Conservation (phyloP, 2,888 invertebrate species). For the Leptinotarsa peninsularis region DNA sequence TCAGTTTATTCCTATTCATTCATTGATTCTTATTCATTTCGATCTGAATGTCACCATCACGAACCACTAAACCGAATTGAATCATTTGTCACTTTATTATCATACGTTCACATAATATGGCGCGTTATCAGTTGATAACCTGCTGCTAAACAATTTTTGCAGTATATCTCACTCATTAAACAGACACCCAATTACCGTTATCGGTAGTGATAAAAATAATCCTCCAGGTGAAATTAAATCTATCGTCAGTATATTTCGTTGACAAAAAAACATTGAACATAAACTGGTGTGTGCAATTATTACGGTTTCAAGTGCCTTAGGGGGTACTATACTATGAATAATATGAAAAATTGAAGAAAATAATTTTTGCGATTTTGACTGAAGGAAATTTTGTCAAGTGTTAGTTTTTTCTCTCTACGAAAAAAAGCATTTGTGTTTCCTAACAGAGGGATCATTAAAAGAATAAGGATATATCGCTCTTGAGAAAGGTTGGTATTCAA, state of each 20-base stretch:
- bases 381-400: no score
- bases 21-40: no score
- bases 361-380: no score
- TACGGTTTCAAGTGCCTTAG: background rate
- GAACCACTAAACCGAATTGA: background rate
- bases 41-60: background rate
- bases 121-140: conserved; percentile 10
- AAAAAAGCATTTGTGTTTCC: no score
- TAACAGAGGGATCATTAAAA: no score
- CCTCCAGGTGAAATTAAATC: background rate
- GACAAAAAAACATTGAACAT: background rate
- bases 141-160: conserved; percentile 16
- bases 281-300: background rate
- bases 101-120: background rate
- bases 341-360: no score
- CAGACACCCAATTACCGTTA: conserved; percentile 8
- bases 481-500: no score
- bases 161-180: conserved; percentile 1
- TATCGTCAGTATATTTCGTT: background rate
- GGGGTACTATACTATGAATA: background rate
- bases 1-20: no score
- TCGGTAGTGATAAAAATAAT: conserved; percentile 7
- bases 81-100: background rate
- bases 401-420: no score
- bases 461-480: no score